Conservation (phyloP, 2,888 invertebrate species). For the Sphinx pinastri region DNA sequence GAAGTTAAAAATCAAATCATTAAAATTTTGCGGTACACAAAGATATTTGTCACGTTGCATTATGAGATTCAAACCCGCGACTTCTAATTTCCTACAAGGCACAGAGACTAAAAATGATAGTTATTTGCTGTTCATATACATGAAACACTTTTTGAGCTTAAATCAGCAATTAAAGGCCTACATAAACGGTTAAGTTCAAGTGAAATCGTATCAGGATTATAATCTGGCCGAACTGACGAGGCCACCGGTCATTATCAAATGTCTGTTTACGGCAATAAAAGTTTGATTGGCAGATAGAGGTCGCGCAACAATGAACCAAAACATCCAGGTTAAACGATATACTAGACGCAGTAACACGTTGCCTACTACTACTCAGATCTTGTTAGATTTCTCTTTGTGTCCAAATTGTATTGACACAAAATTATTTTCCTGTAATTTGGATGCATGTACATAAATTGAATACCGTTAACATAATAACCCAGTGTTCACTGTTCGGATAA, state of each 20-base stretch:
- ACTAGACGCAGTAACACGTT: constrained; percentile 14
- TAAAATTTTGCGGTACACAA: too few relatives aligned
- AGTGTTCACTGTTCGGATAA: constrained; percentile 60
- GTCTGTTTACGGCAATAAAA: constrained; percentile 55
- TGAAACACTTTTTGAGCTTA: too few relatives aligned
- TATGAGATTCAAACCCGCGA: too few relatives aligned
- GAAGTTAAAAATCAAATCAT: too few relatives aligned
- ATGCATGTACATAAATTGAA: constrained; percentile 53
- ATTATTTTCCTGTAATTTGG: constrained; percentile 49
- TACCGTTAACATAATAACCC: constrained; percentile 72
- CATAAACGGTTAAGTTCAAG: constrained; percentile 26
- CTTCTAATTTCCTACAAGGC: too few relatives aligned
- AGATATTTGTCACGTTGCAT: too few relatives aligned
- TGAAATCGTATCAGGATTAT: constrained; percentile 18
- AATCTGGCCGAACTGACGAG: constrained; percentile 40
- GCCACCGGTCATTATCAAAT: constrained; percentile 54
- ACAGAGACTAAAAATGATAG: too few relatives aligned
- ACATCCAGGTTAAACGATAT: constrained; percentile 39
- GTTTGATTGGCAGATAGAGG: constrained; percentile 61
- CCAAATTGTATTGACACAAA: constrained; percentile 44
- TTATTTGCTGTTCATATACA: too few relatives aligned
- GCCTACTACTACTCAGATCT: constrained; percentile 1
- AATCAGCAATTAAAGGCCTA: background rate
- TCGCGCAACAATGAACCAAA: constrained; percentile 45
- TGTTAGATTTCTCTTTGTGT: constrained; percentile 10